Conservation (phyloP, 2,797 vertebrate species). For the Basileuterus tristriatus region DNA sequence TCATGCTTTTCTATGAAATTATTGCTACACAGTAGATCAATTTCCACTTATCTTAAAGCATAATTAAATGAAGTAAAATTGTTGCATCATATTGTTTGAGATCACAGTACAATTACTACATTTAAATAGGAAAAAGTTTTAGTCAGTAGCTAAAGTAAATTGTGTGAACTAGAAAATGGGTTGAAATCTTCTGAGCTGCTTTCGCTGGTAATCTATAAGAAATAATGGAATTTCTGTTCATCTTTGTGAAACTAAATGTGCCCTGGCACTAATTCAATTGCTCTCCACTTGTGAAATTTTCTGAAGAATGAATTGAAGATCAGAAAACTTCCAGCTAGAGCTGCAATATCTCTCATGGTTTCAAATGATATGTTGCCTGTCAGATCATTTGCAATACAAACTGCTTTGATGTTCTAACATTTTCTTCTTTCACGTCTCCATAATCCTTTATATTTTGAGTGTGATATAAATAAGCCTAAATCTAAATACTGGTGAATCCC, state of each 20-base stretch:
- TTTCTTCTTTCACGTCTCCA: neutral
- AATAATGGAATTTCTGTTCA: neutral
- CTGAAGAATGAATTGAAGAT: neutral
- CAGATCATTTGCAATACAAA: neutral
- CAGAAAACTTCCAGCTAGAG: neutral
- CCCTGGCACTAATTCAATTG: neutral
- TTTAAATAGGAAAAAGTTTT: neutral
- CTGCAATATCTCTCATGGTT: neutral
- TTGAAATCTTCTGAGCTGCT: neutral
- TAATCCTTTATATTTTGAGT: neutral
- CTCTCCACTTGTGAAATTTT: neutral
- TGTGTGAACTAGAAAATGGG: neutral
- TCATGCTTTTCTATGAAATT: neutral
- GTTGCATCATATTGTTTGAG: neutral
- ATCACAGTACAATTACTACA: neutral
- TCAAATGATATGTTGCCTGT: neutral
- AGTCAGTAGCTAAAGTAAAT: neutral
- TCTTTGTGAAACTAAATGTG: neutral
- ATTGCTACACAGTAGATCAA: neutral
- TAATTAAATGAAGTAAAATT: neutral
- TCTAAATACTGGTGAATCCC: neutral
- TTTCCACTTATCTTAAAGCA: neutral
- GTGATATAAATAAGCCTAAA: neutral
- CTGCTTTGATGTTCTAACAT: neutral
- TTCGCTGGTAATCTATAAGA: neutral